Percentiles rank a stretch among this genome's conserved stretches.
Evolutionary conservation across 2,113 vertebrate genomes (phyloP).

Genomic region (Anolis carolinensis): DNA sequence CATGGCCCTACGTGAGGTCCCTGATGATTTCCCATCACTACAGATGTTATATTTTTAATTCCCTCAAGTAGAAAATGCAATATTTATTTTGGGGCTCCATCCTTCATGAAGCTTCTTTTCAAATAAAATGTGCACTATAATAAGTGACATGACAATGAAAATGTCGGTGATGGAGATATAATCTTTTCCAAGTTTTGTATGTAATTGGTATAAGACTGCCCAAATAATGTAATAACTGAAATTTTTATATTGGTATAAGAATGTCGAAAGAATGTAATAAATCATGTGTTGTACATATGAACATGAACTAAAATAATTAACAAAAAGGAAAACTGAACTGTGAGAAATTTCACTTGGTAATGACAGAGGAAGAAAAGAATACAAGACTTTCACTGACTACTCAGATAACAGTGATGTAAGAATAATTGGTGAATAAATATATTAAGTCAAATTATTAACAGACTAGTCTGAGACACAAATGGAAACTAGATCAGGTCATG

Average conservation of each 20-base stretch:
- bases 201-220: too few relatives aligned
- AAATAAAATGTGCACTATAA: background rate
- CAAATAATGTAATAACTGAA: too few relatives aligned
- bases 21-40: slow-evolving; percentile 18
- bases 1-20: slow-evolving; percentile 14
- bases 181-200: slow-evolving; percentile 18
- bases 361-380: too few relatives aligned
- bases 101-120: background rate
- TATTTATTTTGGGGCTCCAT: background rate
- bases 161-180: background rate
- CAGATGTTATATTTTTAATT: slow-evolving; percentile 42
- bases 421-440: background rate
- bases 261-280: background rate
- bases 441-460: background rate
- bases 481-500: too few relatives aligned
- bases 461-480: too few relatives aligned
- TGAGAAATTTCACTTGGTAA: background rate
- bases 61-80: background rate
- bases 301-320: slow-evolving; percentile 7
- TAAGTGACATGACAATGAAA: background rate
- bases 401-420: background rate
- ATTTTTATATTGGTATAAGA: background rate
- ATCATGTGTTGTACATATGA: slow-evolving; percentile 18
- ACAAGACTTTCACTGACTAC: background rate
- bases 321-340: background rate